Percentiles rank a stretch among this genome's conserved stretches.
phyloP scores from a whole-genome alignment of 2,888 invertebrate species.

The Epirrita christyi region DNA sequence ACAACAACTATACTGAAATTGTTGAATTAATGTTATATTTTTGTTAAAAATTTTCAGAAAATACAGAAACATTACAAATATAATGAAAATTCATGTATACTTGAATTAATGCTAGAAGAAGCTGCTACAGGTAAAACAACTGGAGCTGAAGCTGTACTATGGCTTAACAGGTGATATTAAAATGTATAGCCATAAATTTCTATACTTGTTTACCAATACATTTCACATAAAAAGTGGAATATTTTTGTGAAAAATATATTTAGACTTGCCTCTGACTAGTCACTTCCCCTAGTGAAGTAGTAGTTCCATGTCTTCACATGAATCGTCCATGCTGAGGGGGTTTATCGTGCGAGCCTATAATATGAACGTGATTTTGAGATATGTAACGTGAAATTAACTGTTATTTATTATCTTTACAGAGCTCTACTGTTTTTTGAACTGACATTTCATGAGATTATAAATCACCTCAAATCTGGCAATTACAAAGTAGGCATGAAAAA shows the following conservation, averaged over 20 bases:
- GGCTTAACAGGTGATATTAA: constrained; percentile 87
- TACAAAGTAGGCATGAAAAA: constrained; percentile 85
- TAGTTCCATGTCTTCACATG: too few species aligned
- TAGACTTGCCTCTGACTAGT: too few species aligned
- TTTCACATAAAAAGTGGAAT: too few species aligned
- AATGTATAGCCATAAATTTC: neutral
- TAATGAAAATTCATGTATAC: constrained; percentile 84
- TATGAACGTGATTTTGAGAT: neutral
- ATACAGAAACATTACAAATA: constrained; percentile 81
- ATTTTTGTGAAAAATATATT: too few species aligned
- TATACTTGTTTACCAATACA: neutral
- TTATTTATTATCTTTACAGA: constrained; percentile 62
- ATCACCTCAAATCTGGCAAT: constrained; percentile 70
- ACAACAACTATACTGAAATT: too few species aligned
- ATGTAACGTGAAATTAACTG: neutral
- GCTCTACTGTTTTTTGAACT: constrained; percentile 86
- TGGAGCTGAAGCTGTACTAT: constrained; percentile 87
- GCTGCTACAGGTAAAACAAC: constrained; percentile 74
- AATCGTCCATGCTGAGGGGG: too few species aligned
- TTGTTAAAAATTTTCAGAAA: constrained; percentile 84
- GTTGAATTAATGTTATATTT: neutral
- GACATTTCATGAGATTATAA: constrained; percentile 84
- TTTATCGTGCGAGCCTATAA: too few species aligned
- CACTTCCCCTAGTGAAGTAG: too few species aligned
- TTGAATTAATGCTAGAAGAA: constrained; percentile 88